Percentiles rank a stretch among this genome's conserved stretches.
Conservation (phyloP, 1,140 invertebrate genomes). For the Drosophila varians region DNA sequence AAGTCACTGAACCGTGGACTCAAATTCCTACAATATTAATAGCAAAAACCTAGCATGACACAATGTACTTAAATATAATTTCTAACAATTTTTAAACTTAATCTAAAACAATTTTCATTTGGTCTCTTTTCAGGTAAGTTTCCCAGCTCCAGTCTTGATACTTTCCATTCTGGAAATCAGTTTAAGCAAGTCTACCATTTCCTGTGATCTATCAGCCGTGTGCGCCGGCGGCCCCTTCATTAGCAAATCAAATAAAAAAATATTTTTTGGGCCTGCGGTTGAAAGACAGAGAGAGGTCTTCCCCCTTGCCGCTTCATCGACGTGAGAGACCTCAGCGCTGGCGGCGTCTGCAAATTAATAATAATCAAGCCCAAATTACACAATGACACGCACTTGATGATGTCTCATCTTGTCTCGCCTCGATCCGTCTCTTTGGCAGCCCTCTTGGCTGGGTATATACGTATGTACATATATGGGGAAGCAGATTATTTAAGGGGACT, state of each 20-base stretch:
- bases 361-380: conserved; percentile 79
- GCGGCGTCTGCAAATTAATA: conserved; percentile 77
- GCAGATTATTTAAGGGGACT: conserved; percentile 27
- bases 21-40: too few species aligned
- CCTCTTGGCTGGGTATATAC: too few species aligned
- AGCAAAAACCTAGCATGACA: conserved; percentile 7
- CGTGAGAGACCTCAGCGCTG: conserved; percentile 27
- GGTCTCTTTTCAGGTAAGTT: conserved; percentile 67
- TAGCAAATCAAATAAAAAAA: conserved; percentile 73
- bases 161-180: conserved; percentile 1
- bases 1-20: not conserved
- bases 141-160: not conserved
- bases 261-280: conserved; percentile 53
- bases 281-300: conserved; percentile 11
- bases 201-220: conserved; percentile 50
- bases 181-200: conserved; percentile 64
- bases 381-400: conserved; percentile 79
- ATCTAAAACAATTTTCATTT: conserved; percentile 62
- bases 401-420: conserved; percentile 21
- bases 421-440: not conserved
- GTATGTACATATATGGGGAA: not conserved
- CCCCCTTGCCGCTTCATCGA: conserved; percentile 17
- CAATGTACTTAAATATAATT: conserved; percentile 12
- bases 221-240: conserved; percentile 37
- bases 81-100: conserved; percentile 22